These are phyloP conservation scores for Pagrus major DNA, from an alignment of 2,113 vertebrate species.

Conservation along the genomic window DNA sequence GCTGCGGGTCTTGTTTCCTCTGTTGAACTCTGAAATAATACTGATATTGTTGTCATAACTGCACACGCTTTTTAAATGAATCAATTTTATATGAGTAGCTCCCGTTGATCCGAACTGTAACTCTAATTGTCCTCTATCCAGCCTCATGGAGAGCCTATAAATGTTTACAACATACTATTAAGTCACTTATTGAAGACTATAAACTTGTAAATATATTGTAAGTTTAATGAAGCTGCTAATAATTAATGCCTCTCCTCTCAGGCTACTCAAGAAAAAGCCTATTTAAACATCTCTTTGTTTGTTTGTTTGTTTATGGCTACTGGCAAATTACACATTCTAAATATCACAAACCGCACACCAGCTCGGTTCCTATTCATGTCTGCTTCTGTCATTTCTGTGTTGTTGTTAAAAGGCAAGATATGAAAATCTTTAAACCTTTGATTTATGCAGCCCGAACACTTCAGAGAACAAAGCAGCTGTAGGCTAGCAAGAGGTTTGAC, in stretches of 20 bases:
- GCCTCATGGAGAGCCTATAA: constrained; percentile 31
- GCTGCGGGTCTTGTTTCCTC: background rate
- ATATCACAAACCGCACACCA: constrained; percentile 12
- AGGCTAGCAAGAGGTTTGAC: constrained; percentile 67
- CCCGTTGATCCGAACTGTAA: constrained; percentile 19
- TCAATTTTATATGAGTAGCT: constrained; percentile 1
- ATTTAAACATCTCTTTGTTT: constrained; percentile 10
- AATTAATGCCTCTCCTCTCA: constrained; percentile 28
- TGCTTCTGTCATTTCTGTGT: constrained; percentile 25
- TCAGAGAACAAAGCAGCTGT: constrained; percentile 66
- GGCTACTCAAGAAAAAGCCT: constrained; percentile 15
- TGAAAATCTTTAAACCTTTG: constrained; percentile 72
- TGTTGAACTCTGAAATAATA: background rate
- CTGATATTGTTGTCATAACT: background rate
- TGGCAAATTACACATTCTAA: constrained; percentile 8
- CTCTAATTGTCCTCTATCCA: background rate
- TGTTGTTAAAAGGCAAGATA: constrained; percentile 56
- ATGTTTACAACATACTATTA: constrained; percentile 52
- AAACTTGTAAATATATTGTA: constrained; percentile 47
- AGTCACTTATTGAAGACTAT: constrained; percentile 49
- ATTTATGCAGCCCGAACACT: constrained; percentile 64
- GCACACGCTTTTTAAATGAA: background rate
- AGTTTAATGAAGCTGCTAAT: constrained; percentile 27
- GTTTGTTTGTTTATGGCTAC: constrained; percentile 14
- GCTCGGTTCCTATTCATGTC: constrained; percentile 30